Base-by-base conservation (phyloP, 2,113 vertebrate genomes). In the Perca flavescens region DNA sequence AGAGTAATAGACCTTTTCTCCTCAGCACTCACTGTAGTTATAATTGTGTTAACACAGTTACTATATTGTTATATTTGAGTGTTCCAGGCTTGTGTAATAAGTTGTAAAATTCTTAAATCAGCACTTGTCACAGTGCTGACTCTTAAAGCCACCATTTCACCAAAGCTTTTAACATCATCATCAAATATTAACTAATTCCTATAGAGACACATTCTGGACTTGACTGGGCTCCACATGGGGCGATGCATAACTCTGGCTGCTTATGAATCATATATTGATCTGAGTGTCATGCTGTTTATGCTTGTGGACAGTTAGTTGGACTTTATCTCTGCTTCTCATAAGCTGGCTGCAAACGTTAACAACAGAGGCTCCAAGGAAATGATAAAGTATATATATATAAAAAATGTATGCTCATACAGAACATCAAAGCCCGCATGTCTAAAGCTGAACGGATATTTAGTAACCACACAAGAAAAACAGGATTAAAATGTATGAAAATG, bases 101-200 rank as follows among this genome's bases (percentile, higher is more conserved):
- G 14, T 46, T 80, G 81, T 79, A 74, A 88, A 89, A 69, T 50
- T 79, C 83, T 81, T 47, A 79, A 85, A 90, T 88, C 81, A 91
- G 90, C 88, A 84, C 36, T 74, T 25, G 17, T 22, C 60, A 83
- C 78, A 82, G 52, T 87, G 88, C 89, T 91, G 86, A 86, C 81
- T 68, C 67, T 43, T 21, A 79, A 84, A 80, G 69, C 65, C 54
- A 47, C 36, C 43, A 49, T 79, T 83, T 84, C 84, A 88, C 78
- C 75, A 66, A 57, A 76, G 88, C 90, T 91, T 91, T 91, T 90
- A 90, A 85, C 80, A 69, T 76, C 53, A 49, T 66, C 81, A 88
- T 93, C 69, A 91, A 93, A 90, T 88, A 93, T 92, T 92, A 80
- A 94, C 36, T 28, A 7, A 63, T 36, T 90, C 71, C 80, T 83